Percentiles rank a stretch among this genome's conserved stretches.
Evolutionary conservation across 2,888 invertebrate species (phyloP).

Genomic region (Acleris cristana): DNA sequence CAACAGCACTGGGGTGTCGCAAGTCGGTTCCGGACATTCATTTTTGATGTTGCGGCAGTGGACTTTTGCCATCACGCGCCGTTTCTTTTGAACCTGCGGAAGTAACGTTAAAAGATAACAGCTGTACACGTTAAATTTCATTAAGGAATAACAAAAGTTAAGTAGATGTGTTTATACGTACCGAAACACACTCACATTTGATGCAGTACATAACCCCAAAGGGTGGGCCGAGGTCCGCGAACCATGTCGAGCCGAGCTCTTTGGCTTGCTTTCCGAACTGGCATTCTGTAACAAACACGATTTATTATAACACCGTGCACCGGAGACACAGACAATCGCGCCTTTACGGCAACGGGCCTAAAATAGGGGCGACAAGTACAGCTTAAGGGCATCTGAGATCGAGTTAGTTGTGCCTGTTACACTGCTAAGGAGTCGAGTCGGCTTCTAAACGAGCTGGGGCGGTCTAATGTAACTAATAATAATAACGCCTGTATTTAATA

Average conservation of each 20-base stretch:
- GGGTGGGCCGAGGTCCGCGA: conserved; percentile 95
- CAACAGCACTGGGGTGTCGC: conserved; percentile 92
- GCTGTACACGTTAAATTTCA: not conserved
- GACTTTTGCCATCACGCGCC: conserved; percentile 93
- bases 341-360: conserved; percentile 29
- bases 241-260: conserved; percentile 96
- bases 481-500: conserved; percentile 43
- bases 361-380: conserved; percentile 35
- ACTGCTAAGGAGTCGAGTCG: conserved; percentile 28
- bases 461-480: conserved; percentile 36
- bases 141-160: not conserved
- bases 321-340: conserved; percentile 26
- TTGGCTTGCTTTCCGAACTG: conserved; percentile 94
- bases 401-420: conserved; percentile 13
- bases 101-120: conserved; percentile 7
- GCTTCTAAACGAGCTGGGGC: conserved; percentile 23
- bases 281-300: conserved; percentile 90
- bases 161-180: conserved; percentile 83
- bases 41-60: conserved; percentile 96
- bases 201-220: conserved; percentile 98
- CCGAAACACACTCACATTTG: conserved; percentile 96
- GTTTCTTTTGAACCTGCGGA: conserved; percentile 92
- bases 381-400: conserved; percentile 37
- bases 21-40: conserved; percentile 94
- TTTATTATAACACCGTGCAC: conserved; percentile 28